Base-by-base conservation (phyloP, 2,113 vertebrate genomes). In the Gopherus evgoodei region DNA sequence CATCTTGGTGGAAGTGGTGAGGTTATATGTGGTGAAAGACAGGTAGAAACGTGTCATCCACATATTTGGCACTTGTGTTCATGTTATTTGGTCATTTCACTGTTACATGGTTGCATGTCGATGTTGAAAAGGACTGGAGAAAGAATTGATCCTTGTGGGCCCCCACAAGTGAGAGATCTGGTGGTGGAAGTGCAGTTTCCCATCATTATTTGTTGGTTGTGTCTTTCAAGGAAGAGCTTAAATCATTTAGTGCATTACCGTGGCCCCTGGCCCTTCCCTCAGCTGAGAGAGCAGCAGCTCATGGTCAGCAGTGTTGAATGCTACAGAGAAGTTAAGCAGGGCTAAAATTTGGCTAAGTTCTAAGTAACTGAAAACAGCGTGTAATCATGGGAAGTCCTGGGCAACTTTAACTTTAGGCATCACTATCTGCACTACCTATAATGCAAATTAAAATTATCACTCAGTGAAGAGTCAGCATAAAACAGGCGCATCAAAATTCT, bases 361-460 rank as follows among this genome's bases (percentile, higher is more conserved):
- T 81, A 86, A 91, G 81, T 21, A 84, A 65, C 3, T 0, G 89
- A 87, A 87, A 86, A 2, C 9, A 81, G 11, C 0, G 13, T 42
- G 88, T 79, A 57, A 50, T 92, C 72, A 86, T 57, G 50, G 35
- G 31, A 91, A 84, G 6, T 38, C 11, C n/a, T 22, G 5, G 22
- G 19, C 22, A 75, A 22, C 21, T 24, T 75, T 75, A 75, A 75
- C 2, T 42, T 16, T 38, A 72, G n/a, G 35, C 19, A 42, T 16
- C 3, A 62, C 31, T 81, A 93, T 16, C 57, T 72, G 5, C 11
- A 83, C 11, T 1, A 53, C 83, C 83, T 81, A 88, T 21, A 90
- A 17, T 12, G 38, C 0, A 0, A 8, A 78, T 16, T 47, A 47
- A 0, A 8, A 78, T 16, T 47, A 47, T n/a, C 42, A 69, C 57